phyloP scores from a whole-genome alignment of 2,113 vertebrate species.

The Lipophrys pholis region DNA sequence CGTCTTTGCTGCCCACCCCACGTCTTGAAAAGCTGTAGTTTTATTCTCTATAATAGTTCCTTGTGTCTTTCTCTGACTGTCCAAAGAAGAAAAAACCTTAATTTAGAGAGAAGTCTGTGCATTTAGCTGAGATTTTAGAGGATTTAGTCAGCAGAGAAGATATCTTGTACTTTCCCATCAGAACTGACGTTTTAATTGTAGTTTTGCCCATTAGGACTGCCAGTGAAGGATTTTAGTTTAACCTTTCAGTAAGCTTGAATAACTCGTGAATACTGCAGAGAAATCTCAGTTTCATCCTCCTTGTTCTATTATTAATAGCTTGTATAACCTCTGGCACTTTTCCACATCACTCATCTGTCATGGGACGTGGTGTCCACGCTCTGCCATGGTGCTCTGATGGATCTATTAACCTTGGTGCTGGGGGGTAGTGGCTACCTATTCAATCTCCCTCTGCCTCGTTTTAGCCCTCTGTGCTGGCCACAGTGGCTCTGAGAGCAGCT shows the following conservation, averaged over 20 bases:
- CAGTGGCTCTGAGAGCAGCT: not conserved
- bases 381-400: constrained; percentile 36
- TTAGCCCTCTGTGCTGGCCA: not conserved
- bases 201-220: not conserved
- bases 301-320: constrained; percentile 18
- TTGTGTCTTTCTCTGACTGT: not conserved
- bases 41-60: not conserved
- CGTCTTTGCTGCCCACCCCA: not conserved
- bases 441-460: not conserved
- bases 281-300: not conserved
- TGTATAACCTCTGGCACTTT: constrained; percentile 30
- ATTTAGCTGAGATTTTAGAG: not conserved
- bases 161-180: no score
- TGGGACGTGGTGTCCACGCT: not conserved
- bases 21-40: not conserved
- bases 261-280: not conserved
- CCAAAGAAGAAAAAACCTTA: not conserved
- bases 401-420: constrained; percentile 36
- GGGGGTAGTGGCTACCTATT: constrained; percentile 1
- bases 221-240: not conserved
- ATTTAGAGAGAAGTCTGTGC: not conserved
- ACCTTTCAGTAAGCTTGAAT: not conserved
- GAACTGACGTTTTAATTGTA: not conserved
- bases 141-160: not conserved
- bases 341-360: constrained; percentile 18